Conservation (phyloP, 1,140 invertebrate genomes). For the Brachionus koreanus region DNA sequence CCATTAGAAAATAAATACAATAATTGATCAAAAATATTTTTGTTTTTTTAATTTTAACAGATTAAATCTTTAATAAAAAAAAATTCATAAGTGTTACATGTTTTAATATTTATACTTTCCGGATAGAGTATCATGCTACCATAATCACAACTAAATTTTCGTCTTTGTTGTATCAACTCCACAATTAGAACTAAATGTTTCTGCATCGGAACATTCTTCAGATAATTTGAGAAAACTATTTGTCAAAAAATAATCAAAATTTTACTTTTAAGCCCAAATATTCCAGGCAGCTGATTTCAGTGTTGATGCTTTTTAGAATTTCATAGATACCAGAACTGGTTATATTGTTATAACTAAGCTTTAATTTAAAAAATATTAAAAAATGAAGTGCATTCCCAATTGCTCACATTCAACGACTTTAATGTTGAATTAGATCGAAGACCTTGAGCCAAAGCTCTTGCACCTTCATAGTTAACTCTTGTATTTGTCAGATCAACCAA, state of each 20-base stretch:
- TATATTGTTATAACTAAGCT: constrained; percentile 10
- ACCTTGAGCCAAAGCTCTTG: neutral
- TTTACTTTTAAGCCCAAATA: constrained; percentile 39
- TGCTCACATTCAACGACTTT: neutral
- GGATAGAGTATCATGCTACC: neutral
- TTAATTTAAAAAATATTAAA: neutral
- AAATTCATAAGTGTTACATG: neutral
- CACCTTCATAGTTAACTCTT: neutral
- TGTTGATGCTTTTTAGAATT: constrained; percentile 14
- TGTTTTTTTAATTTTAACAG: too few relatives aligned
- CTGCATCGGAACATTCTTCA: constrained; percentile 29
- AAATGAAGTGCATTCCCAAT: neutral
- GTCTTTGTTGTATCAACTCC: constrained; percentile 32
- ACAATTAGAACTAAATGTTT: constrained; percentile 32
- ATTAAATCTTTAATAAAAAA: neutral
- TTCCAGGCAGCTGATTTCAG: neutral
- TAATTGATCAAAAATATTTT: too few relatives aligned
- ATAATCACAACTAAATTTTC: constrained; percentile 42
- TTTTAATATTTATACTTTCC: neutral
- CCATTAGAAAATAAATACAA: too few relatives aligned
- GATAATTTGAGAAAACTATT: neutral
- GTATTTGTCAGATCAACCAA: constrained; percentile 5
- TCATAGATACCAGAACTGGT: constrained; percentile 31
- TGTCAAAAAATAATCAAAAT: neutral
- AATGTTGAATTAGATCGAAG: neutral